Evolutionary conservation across 2,113 vertebrate species (phyloP).

Genomic region (Oenanthe melanoleuca): DNA sequence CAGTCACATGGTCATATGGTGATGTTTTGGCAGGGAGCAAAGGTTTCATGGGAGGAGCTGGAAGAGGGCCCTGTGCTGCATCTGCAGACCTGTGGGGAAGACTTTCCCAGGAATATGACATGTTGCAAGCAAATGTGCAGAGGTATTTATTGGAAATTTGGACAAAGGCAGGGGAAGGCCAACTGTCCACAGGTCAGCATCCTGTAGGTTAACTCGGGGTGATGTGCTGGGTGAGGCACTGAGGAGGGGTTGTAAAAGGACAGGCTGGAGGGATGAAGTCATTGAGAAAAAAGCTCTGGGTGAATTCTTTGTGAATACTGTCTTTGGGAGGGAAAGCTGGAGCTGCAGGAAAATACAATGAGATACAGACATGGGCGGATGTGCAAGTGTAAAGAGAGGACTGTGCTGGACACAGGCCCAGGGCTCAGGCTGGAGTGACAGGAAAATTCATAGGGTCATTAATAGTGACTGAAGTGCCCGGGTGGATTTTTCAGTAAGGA

Average conservation of each 20-base stretch:
- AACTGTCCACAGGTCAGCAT: not conserved
- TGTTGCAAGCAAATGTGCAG: not conserved
- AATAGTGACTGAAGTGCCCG: not conserved
- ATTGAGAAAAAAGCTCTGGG: not conserved
- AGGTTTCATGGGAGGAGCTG: not conserved
- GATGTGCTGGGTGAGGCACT: not conserved
- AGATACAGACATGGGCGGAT: slow-evolving; percentile 5
- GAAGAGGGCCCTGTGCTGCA: not conserved
- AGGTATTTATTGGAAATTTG: not conserved
- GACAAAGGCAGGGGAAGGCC: not conserved
- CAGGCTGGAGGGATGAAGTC: slow-evolving; percentile 24
- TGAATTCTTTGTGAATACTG: slow-evolving; percentile 44
- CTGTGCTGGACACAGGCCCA: slow-evolving; percentile 6
- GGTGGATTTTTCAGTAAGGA: not conserved
- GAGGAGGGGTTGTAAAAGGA: not conserved
- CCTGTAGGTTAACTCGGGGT: not conserved
- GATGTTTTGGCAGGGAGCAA: not conserved
- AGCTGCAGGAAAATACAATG: not conserved
- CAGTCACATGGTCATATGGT: not conserved
- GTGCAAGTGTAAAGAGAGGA: not conserved
- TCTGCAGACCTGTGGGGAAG: not conserved
- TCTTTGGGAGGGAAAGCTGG: slow-evolving; percentile 41
- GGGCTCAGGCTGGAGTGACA: not conserved
- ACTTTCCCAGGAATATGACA: not conserved
- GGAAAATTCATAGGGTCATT: not conserved